A percentile compares a stretch with the other conserved stretches of the same genome.
Evolutionary conservation across 2,113 vertebrate species (phyloP).

Genomic region (Aldabrachelys gigantea): DNA sequence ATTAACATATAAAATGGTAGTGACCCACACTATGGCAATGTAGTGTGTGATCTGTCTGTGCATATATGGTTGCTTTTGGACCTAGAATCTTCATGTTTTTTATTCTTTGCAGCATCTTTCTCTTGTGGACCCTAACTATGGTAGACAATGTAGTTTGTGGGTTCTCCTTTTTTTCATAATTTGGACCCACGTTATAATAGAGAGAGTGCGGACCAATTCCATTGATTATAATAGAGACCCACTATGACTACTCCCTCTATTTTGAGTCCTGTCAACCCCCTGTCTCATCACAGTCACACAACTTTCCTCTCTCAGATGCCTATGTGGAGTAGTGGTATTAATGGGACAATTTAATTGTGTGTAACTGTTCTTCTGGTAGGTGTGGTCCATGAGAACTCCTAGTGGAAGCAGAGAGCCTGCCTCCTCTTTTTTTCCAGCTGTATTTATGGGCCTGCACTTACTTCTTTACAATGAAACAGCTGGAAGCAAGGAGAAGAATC

Average conservation of each 20-base stretch:
- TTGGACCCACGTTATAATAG: rapidly evolving
- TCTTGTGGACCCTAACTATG: background rate
- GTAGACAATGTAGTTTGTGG: background rate
- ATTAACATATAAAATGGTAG: background rate
- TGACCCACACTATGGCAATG: background rate
- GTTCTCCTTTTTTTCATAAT: background rate
- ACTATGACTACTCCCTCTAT: background rate
- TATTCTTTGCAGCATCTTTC: background rate
- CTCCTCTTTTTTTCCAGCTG: background rate
- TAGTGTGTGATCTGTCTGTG: background rate
- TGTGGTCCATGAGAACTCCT: background rate
- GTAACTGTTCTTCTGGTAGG: background rate
- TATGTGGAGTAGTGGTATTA: background rate
- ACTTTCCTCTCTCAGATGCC: rapidly evolving
- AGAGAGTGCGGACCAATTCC: background rate
- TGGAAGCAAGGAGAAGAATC: background rate
- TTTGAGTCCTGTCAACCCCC: rapidly evolving
- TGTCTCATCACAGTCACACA: background rate
- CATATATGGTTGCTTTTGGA: background rate
- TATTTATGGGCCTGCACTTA: background rate
- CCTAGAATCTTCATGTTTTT: background rate
- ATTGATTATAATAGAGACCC: background rate
- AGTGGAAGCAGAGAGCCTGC: background rate
- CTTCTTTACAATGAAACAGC: background rate
- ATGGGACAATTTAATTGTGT: background rate